Conservation (phyloP, 2,113 vertebrate species). For the Dasypus novemcinctus region DNA sequence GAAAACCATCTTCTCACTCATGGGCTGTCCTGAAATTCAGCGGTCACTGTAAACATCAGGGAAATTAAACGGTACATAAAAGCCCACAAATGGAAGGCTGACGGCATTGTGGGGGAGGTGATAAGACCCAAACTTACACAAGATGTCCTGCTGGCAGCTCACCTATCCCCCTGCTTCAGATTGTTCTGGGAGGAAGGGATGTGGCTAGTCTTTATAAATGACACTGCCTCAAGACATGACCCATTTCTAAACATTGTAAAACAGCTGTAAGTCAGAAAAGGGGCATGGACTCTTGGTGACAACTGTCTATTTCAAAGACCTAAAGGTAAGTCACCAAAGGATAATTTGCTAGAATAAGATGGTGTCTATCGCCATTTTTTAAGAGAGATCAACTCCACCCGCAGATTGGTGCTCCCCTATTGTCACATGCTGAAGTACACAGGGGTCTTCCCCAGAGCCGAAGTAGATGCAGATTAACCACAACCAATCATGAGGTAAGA, state of each 20-base stretch:
- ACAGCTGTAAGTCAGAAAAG: neutral
- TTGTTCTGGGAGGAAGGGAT: neutral
- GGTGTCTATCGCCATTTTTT: neutral
- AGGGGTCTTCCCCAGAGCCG: neutral
- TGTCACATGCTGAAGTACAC: neutral
- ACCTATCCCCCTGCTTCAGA: neutral
- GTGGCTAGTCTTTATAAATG: neutral
- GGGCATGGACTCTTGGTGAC: neutral
- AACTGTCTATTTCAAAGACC: neutral
- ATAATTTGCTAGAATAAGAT: rapidly evolving
- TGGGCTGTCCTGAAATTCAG: neutral
- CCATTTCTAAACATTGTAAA: slow-evolving; percentile 26
- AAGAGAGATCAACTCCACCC: neutral
- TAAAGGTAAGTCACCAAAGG: neutral
- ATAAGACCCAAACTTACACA: neutral
- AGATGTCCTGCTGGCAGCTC: neutral
- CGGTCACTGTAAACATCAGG: neutral
- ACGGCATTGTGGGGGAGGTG: neutral
- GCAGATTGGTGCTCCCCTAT: neutral
- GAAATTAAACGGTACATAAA: slow-evolving; percentile 26
- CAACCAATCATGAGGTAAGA: neutral
- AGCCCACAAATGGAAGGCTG: slow-evolving; percentile 20
- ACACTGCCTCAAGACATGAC: rapidly evolving
- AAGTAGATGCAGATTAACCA: neutral
- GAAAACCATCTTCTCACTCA: neutral